phyloP scores from a whole-genome alignment of 2,113 vertebrate genomes.

The Cinclus mexicanus region DNA sequence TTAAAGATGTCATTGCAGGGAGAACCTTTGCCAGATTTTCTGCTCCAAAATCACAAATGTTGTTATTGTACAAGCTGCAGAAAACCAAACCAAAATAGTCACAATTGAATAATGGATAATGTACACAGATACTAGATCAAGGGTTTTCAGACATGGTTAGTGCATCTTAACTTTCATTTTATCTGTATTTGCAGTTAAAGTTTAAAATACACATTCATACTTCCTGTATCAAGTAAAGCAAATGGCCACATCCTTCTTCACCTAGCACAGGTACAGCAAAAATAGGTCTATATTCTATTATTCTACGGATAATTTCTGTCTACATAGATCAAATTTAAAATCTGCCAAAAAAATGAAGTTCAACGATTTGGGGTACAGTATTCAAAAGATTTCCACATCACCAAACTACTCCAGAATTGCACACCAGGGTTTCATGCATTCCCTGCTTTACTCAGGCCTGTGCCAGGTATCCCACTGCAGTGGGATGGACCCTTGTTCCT shows the following conservation, averaged over 20 bases:
- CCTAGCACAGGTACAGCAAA: background rate
- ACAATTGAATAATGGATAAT: background rate
- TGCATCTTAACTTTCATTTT: background rate
- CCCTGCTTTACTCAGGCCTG: background rate
- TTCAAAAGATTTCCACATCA: background rate
- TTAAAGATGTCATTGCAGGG: constrained; percentile 82
- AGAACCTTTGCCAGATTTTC: constrained; percentile 84
- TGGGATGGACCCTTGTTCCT: background rate
- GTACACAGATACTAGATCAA: background rate
- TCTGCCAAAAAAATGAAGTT: background rate
- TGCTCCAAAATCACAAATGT: constrained; percentile 86
- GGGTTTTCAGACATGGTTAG: background rate
- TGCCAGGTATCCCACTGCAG: background rate
- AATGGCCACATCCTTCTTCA: background rate
- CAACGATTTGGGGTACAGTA: background rate
- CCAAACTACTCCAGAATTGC: background rate
- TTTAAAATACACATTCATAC: background rate
- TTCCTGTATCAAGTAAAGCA: background rate
- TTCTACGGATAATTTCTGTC: background rate
- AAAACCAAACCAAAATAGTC: background rate
- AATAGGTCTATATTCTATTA: background rate
- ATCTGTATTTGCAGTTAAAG: background rate
- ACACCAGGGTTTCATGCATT: background rate
- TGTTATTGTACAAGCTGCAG: constrained; percentile 88
- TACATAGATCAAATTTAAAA: background rate